Evolutionary conservation across 2,113 vertebrate species (phyloP), one percentile per base, ranked within the genome.

Genomic region (Oostethus manadensis): DNA sequence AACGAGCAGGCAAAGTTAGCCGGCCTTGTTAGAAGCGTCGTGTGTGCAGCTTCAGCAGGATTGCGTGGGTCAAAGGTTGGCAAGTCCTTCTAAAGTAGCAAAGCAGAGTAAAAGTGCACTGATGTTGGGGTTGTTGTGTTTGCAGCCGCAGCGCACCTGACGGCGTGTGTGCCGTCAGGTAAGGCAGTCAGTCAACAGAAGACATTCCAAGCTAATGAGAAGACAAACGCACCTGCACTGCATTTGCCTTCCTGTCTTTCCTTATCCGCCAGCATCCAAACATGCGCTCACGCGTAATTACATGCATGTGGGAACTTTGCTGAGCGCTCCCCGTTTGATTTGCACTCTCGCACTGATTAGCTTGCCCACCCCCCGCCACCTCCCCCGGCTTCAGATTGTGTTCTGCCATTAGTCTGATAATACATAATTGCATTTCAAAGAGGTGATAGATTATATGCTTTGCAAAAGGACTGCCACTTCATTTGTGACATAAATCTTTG

Each of bases 371-470:
- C 11, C n/a, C 8, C 15, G 4, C 23, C 20, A 50, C 59, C 50
- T 38, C 48, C 26, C 49, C 55, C 65, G 49, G 65, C 70, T 66
- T 51, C 64, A 79, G 74, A 84, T 88, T 76, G 74, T 79, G 82
- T 80, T 80, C 75, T 68, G 58, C 65, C 74, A 84, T 89, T 88
- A 87, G 74, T 75, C 74, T 86, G 85, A 87, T 87, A 84, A 86
- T 81, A 70, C 74, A 69, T 88, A 88, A 90, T 89, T 88, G 85
- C 83, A 82, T 88, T 89, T 88, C 88, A 85, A 90, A 85, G 84
- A 89, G 75, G 77, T 84, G 83, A 88, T 87, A 83, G 78, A 90
- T 90, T 87, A 88, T 84, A 74, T 79, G 86, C 68, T 69, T 57
- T 20, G 53, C 18, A 70, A 77, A 81, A 87, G 87, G 65, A 79